These are phyloP conservation scores for Eurois occulta DNA, from an alignment of 2,888 invertebrate species.

Conservation along the genomic window DNA sequence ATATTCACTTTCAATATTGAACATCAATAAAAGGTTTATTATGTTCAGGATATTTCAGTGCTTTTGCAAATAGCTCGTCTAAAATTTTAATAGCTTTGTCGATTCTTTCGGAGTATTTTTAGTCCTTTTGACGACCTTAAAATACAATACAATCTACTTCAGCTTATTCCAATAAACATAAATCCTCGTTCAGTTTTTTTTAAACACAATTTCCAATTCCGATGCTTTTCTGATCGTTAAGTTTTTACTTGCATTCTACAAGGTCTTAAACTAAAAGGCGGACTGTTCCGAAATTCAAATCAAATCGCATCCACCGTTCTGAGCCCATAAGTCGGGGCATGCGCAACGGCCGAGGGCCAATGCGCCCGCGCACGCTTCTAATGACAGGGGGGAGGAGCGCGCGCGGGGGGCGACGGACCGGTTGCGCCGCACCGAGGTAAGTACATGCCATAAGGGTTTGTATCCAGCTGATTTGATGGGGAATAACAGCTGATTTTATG, in stretches of 20 bases:
- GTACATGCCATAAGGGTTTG: slow-evolving; percentile 68
- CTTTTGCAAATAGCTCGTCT: slow-evolving; percentile 7
- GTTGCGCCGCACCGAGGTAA: slow-evolving; percentile 78
- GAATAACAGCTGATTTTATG: slow-evolving; percentile 66
- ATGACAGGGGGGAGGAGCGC: slow-evolving; percentile 80
- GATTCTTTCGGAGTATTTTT: neutral
- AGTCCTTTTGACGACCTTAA: slow-evolving; percentile 2
- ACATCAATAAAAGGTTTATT: slow-evolving; percentile 9
- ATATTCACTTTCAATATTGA: slow-evolving; percentile 40
- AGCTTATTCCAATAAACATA: slow-evolving; percentile 53
- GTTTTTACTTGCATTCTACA: slow-evolving; percentile 65
- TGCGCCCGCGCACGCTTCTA: slow-evolving; percentile 89
- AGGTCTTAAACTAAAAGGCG: slow-evolving; percentile 58
- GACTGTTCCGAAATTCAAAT: slow-evolving; percentile 72
- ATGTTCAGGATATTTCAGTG: slow-evolving; percentile 1
- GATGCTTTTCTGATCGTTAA: slow-evolving; percentile 62
- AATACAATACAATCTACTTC: slow-evolving; percentile 40
- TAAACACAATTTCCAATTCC: slow-evolving; percentile 56
- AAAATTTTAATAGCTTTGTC: neutral
- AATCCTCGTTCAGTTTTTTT: slow-evolving; percentile 45
- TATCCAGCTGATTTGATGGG: slow-evolving; percentile 64
- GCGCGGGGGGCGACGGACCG: slow-evolving; percentile 82
- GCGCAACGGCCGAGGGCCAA: slow-evolving; percentile 85
- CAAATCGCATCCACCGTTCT: slow-evolving; percentile 79
- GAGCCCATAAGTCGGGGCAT: slow-evolving; percentile 77